Evolutionary conservation across 2,888 invertebrate genomes (phyloP).

Genomic region (Ophion ventricosus): DNA sequence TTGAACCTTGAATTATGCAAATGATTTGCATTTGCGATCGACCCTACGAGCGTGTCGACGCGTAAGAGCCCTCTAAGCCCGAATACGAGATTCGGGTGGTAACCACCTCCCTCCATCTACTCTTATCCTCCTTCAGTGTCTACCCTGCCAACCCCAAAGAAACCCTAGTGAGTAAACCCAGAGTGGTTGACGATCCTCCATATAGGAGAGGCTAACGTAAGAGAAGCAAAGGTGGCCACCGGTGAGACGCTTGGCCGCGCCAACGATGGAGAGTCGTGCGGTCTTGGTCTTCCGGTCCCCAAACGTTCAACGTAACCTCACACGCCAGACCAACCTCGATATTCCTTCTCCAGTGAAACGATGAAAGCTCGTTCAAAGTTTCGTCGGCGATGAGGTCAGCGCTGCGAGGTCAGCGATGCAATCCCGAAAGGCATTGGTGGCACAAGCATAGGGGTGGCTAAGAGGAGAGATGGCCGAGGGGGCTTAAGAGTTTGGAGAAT

Average conservation of each 20-base stretch:
- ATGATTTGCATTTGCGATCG: slow-evolving; percentile 71
- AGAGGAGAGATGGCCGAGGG: neutral
- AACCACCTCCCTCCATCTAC: neutral
- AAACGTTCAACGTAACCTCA: slow-evolving; percentile 37
- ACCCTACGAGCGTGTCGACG: slow-evolving; percentile 62
- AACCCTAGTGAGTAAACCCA: slow-evolving; percentile 30
- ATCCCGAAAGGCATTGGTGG: slow-evolving; percentile 32
- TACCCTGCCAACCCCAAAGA: neutral
- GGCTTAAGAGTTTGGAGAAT: slow-evolving; percentile 29
- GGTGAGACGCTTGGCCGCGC: slow-evolving; percentile 14
- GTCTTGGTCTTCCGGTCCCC: slow-evolving; percentile 53
- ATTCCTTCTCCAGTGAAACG: slow-evolving; percentile 53
- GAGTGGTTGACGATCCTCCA: slow-evolving; percentile 40
- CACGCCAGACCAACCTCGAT: slow-evolving; percentile 48
- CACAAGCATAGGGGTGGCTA: neutral
- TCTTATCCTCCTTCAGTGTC: neutral
- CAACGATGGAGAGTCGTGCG: slow-evolving; percentile 51
- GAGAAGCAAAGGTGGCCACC: slow-evolving; percentile 16
- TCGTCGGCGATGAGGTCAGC: slow-evolving; percentile 64
- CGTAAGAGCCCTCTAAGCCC: slow-evolving; percentile 60
- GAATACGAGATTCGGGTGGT: slow-evolving; percentile 43
- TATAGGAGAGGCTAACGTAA: slow-evolving; percentile 21
- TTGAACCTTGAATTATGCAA: slow-evolving; percentile 74
- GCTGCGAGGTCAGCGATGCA: slow-evolving; percentile 51
- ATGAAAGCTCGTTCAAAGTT: slow-evolving; percentile 64